phyloP scores from a whole-genome alignment of 2,797 vertebrate genomes.

The Chrysocyon brachyurus region DNA sequence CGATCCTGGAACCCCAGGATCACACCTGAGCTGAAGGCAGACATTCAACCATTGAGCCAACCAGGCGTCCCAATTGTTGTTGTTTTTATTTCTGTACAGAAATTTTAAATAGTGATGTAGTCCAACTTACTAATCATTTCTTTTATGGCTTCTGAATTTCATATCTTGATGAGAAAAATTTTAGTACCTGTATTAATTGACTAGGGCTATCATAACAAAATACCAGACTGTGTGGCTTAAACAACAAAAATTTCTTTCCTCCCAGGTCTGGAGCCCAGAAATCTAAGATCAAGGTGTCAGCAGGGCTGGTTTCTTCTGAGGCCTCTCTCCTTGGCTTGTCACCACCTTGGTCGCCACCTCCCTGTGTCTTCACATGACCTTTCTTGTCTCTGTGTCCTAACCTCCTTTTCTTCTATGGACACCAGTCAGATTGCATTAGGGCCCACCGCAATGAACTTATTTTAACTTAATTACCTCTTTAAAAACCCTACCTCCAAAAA shows the following conservation, averaged over 20 bases:
- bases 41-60: neutral
- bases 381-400: neutral
- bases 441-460: neutral
- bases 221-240: neutral
- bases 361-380: neutral
- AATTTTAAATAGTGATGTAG: neutral
- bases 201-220: neutral
- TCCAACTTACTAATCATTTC: slow-evolving; percentile 13
- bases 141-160: slow-evolving; percentile 16
- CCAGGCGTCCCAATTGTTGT: neutral
- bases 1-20: neutral
- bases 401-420: neutral
- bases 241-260: neutral
- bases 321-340: neutral
- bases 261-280: neutral
- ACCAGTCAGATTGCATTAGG: neutral
- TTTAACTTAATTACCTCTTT: neutral
- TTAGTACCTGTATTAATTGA: neutral
- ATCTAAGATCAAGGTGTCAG: neutral
- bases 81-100: slow-evolving; percentile 52
- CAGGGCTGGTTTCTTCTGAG: neutral
- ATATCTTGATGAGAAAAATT: neutral
- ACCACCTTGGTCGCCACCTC: neutral
- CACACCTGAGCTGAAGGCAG: neutral
- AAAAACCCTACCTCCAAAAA: neutral